These are phyloP conservation scores for Muricea muricata DNA, from an alignment of 92 coral and sea anemone species.

Conservation along the genomic window DNA sequence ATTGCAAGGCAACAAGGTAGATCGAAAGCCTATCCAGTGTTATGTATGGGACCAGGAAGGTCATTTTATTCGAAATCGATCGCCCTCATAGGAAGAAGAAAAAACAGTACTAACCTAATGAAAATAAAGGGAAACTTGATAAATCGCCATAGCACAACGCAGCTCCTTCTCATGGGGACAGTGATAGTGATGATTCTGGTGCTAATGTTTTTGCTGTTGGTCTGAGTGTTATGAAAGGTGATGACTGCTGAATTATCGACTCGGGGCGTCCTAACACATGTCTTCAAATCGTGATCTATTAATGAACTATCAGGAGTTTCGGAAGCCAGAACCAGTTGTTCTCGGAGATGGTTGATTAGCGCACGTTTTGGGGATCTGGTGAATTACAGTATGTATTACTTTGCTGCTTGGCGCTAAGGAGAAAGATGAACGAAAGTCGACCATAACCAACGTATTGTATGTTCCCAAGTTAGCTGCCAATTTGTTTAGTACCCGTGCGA, in stretches of 20 bases:
- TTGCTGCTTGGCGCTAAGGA: constrained; percentile 50
- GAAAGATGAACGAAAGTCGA: constrained; percentile 52
- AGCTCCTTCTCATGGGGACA: constrained; percentile 31
- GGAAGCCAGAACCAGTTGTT: constrained; percentile 47
- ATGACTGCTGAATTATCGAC: constrained; percentile 49
- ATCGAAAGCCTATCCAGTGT: constrained; percentile 49
- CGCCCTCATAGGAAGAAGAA: constrained; percentile 7
- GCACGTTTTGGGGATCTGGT: constrained; percentile 65
- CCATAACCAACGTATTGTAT: constrained; percentile 59
- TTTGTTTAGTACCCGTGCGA: constrained; percentile 66
- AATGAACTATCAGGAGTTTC: constrained; percentile 52
- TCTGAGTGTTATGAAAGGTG: constrained; percentile 15
- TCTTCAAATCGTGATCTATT: constrained; percentile 47
- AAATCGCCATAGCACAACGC: constrained; percentile 53
- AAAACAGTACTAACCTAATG: constrained; percentile 11
- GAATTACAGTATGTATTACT: constrained; percentile 56
- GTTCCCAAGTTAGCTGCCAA: constrained; percentile 67
- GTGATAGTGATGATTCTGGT: constrained; percentile 49
- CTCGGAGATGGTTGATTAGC: constrained; percentile 67
- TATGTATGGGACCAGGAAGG: constrained; percentile 55
- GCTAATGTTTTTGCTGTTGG: constrained; percentile 57
- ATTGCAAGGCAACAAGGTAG: constrained; percentile 38
- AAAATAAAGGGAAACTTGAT: constrained; percentile 28
- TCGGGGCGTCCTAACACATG: constrained; percentile 70
- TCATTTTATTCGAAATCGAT: constrained; percentile 55